Percentiles rank a stretch among this genome's conserved stretches.
These are phyloP conservation scores for Apostichopus californicus DNA, from an alignment of 35 echinoderm and acorn worm genomes.

Conservation along the genomic window DNA sequence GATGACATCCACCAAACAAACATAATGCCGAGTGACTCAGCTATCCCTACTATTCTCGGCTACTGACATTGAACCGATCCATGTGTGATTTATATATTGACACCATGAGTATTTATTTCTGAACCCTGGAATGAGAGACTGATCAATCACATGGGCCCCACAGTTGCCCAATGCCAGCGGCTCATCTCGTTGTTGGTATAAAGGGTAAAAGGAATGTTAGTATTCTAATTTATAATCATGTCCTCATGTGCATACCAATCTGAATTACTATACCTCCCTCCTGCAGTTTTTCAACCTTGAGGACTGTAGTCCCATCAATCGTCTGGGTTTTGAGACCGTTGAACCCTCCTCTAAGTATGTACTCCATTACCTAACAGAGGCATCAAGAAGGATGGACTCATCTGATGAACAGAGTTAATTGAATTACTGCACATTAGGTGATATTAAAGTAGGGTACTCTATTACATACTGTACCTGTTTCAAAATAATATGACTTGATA, in stretches of 20 bases:
- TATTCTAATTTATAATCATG: conserved; percentile 6
- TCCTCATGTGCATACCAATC: not conserved
- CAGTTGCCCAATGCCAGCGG: not conserved
- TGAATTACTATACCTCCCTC: not conserved
- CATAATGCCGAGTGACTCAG: not conserved
- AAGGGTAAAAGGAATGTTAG: not conserved
- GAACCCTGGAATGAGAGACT: conserved; percentile 2
- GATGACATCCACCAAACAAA: not conserved
- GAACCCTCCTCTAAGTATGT: not conserved
- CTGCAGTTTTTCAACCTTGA: not conserved
- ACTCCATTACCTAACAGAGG: not conserved
- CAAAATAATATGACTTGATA: no score
- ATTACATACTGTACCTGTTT: no score
- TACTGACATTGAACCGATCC: not conserved
- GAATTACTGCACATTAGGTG: no score
- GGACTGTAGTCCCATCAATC: not conserved
- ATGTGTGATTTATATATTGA: not conserved
- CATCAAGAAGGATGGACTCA: no score
- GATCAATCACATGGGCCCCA: not conserved
- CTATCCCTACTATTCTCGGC: not conserved
- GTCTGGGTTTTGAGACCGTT: not conserved
- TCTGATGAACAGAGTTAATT: no score
- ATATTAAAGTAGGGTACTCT: no score
- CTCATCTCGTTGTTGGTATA: not conserved
- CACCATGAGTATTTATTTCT: not conserved